A percentile compares a stretch with the other conserved stretches of the same genome.
phyloP scores from a whole-genome alignment of 2,113 vertebrate species.

The Argyrosomus japonicus region DNA sequence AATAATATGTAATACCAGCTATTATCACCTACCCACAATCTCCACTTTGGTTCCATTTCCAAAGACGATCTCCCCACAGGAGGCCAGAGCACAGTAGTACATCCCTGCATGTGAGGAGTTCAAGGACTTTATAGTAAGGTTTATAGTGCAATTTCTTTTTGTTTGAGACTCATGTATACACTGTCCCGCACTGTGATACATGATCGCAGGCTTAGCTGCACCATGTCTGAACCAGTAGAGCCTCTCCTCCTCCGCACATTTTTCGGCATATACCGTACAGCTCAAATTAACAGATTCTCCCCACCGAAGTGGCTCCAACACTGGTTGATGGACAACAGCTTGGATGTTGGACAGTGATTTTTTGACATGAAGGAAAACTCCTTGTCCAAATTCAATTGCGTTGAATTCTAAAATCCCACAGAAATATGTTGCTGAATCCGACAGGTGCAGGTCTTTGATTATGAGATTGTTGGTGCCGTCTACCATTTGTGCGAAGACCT shows the following conservation, averaged over 20 bases:
- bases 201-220: conserved; percentile 18
- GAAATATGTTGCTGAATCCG: conserved; percentile 59
- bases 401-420: conserved; percentile 43
- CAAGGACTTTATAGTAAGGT: conserved; percentile 12
- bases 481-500: neutral
- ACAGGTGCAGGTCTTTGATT: conserved; percentile 19
- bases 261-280: conserved; percentile 54
- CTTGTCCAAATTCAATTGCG: conserved; percentile 63
- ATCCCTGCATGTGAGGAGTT: conserved; percentile 24
- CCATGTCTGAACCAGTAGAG: conserved; percentile 75
- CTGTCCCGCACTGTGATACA: conserved; percentile 26
- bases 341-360: neutral
- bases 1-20: neutral
- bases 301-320: neutral
- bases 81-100: conserved; percentile 73
- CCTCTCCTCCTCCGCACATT: conserved; percentile 42
- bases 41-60: conserved; percentile 53
- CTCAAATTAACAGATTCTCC: conserved; percentile 67
- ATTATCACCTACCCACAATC: conserved; percentile 38
- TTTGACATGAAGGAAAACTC: conserved; percentile 65
- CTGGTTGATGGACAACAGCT: conserved; percentile 35
- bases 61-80: conserved; percentile 66
- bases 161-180: conserved; percentile 11
- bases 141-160: neutral
- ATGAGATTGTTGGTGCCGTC: conserved; percentile 24